Conservation (phyloP, 2,113 vertebrate genomes). For the Acrocephalus arundinaceus region DNA sequence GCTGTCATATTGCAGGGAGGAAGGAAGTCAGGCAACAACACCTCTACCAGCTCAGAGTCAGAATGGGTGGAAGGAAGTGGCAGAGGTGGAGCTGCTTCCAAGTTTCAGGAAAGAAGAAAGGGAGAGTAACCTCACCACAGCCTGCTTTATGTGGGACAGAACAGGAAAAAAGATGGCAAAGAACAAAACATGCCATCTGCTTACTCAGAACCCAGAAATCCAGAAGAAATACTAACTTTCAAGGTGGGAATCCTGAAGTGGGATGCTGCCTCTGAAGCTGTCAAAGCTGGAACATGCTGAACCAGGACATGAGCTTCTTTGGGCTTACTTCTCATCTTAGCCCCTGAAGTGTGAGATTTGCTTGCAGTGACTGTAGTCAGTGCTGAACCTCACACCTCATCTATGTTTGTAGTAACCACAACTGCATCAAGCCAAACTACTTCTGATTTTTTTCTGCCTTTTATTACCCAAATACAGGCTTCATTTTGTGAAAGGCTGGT, state of each 20-base stretch:
- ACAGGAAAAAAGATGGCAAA: neutral
- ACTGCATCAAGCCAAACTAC: neutral
- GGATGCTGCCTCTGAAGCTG: neutral
- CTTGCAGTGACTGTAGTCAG: neutral
- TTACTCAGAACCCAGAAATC: neutral
- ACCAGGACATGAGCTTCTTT: neutral
- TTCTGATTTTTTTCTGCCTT: neutral
- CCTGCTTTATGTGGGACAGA: neutral
- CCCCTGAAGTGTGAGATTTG: fast-evolving
- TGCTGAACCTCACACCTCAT: neutral
- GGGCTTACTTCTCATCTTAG: neutral
- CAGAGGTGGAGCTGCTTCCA: neutral
- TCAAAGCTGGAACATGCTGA: neutral
- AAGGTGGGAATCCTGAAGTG: neutral
- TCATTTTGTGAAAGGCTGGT: neutral
- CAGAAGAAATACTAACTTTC: neutral
- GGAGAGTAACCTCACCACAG: neutral
- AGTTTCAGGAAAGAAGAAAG: neutral
- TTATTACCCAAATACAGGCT: neutral
- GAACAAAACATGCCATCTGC: neutral
- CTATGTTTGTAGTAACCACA: neutral
- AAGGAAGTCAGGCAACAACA: neutral
- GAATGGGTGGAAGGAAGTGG: neutral
- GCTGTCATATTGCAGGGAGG: neutral
- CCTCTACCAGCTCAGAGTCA: neutral